A percentile compares a stretch with the other conserved stretches of the same genome.
Evolutionary conservation across 1,140 invertebrate species (phyloP).

Genomic region (Drosophila willistoni): DNA sequence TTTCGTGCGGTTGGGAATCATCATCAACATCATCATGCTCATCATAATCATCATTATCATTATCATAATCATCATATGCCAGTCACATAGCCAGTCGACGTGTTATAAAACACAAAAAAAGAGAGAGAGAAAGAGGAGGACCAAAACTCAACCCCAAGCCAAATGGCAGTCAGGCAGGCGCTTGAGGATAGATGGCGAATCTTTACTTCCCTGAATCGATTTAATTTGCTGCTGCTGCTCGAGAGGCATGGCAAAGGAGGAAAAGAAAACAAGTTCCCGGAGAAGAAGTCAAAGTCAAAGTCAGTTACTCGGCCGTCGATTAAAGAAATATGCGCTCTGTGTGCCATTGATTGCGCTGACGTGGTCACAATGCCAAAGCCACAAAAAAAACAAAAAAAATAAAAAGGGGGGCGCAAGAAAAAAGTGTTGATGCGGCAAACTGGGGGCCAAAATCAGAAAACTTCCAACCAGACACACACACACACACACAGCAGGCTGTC

Average conservation of each 20-base stretch:
- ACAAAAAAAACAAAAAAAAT: too few relatives aligned
- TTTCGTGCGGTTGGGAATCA: constrained; percentile 16
- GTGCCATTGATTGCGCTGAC: constrained; percentile 70
- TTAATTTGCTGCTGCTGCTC: constrained; percentile 64
- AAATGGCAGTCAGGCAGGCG: constrained; percentile 60
- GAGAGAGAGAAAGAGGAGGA: constrained; percentile 52
- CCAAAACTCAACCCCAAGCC: constrained; percentile 51
- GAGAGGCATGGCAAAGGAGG: constrained; percentile 16
- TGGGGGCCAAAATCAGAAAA: constrained; percentile 26
- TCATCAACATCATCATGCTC: constrained; percentile 18
- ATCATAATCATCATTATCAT: constrained; percentile 4
- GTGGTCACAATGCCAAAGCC: constrained; percentile 42
- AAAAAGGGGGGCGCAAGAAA: constrained; percentile 13
- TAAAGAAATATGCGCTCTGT: constrained; percentile 73
- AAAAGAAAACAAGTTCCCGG: constrained; percentile 30
- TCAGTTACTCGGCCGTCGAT: constrained; percentile 68
- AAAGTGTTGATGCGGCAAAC: constrained; percentile 65
- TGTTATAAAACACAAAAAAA: constrained; percentile 48
- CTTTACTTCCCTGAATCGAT: constrained; percentile 61
- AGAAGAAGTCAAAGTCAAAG: constrained; percentile 28
- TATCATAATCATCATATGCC: constrained; percentile 58
- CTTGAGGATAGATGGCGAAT: constrained; percentile 24
- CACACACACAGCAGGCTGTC: constrained; percentile 38
- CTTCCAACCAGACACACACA: constrained; percentile 5
- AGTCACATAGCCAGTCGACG: constrained; percentile 73